Percentiles rank a stretch among this genome's conserved stretches.
phyloP scores from a whole-genome alignment of 2,888 invertebrate species.

The Caenorhabditis angaria region DNA sequence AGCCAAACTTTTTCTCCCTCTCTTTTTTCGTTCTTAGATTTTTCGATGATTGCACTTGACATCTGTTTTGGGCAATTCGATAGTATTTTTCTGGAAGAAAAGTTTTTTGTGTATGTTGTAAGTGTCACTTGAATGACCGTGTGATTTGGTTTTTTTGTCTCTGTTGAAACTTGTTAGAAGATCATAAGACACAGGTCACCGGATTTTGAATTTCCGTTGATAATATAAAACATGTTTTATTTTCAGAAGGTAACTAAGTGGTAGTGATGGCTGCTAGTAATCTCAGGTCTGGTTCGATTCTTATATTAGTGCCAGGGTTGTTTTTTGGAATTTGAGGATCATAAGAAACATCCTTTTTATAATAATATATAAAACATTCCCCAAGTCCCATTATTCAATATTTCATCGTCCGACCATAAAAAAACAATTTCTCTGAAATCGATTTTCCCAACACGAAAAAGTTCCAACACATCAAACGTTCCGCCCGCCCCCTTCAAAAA shows the following conservation, averaged over 20 bases:
- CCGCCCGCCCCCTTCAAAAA: background rate
- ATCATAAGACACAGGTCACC: no score
- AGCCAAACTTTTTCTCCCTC: background rate
- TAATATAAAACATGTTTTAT: no score
- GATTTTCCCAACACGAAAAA: background rate
- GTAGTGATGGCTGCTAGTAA: no score
- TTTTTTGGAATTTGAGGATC: no score
- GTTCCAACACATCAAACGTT: background rate
- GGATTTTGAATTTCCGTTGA: no score
- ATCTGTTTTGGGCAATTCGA: background rate
- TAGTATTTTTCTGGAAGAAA: background rate
- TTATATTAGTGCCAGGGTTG: no score
- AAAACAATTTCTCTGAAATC: background rate
- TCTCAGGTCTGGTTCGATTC: no score
- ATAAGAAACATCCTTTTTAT: no score
- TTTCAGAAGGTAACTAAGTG: no score
- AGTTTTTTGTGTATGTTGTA: background rate
- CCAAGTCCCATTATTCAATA: background rate
- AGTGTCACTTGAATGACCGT: background rate
- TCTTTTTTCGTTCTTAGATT: background rate
- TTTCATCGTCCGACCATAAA: background rate
- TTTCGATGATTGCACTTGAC: background rate
- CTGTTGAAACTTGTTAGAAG: no score
- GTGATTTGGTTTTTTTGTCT: background rate
- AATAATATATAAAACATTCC: no score